phyloP scores from a whole-genome alignment of 2,113 vertebrate species.

The Brachypodius melanocephalos region DNA sequence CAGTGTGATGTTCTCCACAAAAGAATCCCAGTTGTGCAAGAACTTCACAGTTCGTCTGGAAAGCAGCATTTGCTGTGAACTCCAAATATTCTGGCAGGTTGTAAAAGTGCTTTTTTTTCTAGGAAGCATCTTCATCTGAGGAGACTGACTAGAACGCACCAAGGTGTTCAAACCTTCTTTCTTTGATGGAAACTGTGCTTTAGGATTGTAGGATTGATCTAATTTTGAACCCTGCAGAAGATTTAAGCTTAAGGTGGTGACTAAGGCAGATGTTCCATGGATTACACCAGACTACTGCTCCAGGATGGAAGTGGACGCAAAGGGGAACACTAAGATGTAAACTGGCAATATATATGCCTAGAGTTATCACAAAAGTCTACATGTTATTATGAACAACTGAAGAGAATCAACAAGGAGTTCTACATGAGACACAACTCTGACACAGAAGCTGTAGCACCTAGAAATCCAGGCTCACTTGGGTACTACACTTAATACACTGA shows the following conservation, averaged over 20 bases:
- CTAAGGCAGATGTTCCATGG: not conserved
- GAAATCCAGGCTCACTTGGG: not conserved
- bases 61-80: fast-evolving
- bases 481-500: not conserved
- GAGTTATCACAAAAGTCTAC: not conserved
- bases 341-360: not conserved
- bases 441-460: not conserved
- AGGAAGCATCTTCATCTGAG: not conserved
- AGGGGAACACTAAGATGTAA: not conserved
- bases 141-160: not conserved
- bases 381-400: not conserved
- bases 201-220: not conserved
- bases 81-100: not conserved
- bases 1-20: not conserved
- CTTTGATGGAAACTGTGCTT: not conserved
- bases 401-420: not conserved
- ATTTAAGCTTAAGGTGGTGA: not conserved
- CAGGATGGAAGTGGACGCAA: not conserved
- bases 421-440: not conserved
- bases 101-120: not conserved
- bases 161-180: not conserved
- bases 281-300: not conserved
- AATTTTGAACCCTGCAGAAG: not conserved
- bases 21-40: not conserved
- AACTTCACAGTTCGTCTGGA: not conserved